Evolutionary conservation across 2,888 invertebrate species (phyloP).

Genomic region (Drosophila cracens): DNA sequence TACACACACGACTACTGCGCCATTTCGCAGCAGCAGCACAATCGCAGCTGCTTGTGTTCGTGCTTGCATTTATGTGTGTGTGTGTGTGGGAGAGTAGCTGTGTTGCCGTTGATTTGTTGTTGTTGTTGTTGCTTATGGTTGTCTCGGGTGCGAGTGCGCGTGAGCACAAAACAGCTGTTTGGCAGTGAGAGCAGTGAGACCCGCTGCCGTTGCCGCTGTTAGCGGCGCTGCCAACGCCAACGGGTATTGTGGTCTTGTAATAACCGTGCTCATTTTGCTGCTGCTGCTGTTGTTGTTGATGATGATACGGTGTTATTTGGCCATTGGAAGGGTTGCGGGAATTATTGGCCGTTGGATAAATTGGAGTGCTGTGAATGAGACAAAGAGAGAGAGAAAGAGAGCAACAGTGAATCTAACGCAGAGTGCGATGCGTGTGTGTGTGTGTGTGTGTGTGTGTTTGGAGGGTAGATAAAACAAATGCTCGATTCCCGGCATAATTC

Average conservation of each 20-base stretch:
- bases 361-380: conserved; percentile 72
- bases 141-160: conserved; percentile 47
- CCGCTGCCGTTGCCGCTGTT: conserved; percentile 46
- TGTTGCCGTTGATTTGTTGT: conserved; percentile 23
- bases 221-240: conserved; percentile 63
- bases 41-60: conserved; percentile 27
- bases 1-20: conserved; percentile 78
- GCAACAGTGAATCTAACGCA: conserved; percentile 23
- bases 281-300: conserved; percentile 55
- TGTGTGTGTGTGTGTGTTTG: conserved; percentile 9
- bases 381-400: conserved; percentile 36
- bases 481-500: conserved; percentile 34
- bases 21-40: conserved; percentile 52
- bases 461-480: conserved; percentile 9
- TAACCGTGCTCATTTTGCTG: conserved; percentile 63
- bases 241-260: conserved; percentile 83
- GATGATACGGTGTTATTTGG: conserved; percentile 77
- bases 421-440: conserved; percentile 25
- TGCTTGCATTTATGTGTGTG: conserved; percentile 46
- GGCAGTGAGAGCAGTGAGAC: conserved; percentile 55
- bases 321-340: conserved; percentile 80
- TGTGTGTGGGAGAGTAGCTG: conserved; percentile 46
- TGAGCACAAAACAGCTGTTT: conserved; percentile 73
- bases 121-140: conserved; percentile 54
- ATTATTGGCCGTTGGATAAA: conserved; percentile 80